Conservation (phyloP, 2,797 vertebrate species). For the Pyrocephalus nanus region DNA sequence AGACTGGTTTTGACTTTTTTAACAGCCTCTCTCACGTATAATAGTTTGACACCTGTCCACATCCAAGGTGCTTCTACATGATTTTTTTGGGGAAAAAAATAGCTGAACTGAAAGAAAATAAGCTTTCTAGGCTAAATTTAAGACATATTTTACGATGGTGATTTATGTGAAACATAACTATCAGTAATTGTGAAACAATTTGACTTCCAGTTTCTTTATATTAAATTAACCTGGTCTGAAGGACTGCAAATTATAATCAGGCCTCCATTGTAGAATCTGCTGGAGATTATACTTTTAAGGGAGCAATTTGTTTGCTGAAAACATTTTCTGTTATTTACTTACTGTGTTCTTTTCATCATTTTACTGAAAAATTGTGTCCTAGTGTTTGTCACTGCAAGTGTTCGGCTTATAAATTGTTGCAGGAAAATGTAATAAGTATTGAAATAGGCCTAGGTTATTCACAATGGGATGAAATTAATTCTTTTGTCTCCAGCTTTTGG, state of each 20-base stretch:
- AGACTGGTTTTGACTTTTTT: neutral
- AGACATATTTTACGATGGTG: neutral
- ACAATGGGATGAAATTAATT: constrained; percentile 48
- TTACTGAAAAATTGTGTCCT: constrained; percentile 33
- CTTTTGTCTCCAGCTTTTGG: neutral
- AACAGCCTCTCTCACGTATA: neutral
- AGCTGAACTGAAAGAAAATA: constrained; percentile 14
- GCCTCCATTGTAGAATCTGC: constrained; percentile 55
- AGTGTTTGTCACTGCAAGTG: constrained; percentile 16
- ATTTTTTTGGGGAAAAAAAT: neutral
- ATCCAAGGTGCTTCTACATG: neutral
- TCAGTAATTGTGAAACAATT: constrained; percentile 34
- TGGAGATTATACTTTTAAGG: constrained; percentile 54
- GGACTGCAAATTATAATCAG: constrained; percentile 62
- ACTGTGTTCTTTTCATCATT: neutral
- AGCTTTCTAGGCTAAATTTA: constrained; percentile 9
- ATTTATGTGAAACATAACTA: constrained; percentile 1
- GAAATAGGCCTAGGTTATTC: constrained; percentile 49
- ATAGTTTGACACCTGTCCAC: neutral
- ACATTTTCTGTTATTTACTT: constrained; percentile 46
- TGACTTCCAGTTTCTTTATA: constrained; percentile 30
- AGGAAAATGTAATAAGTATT: constrained; percentile 38
- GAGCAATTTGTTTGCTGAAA: constrained; percentile 51
- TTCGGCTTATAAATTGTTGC: constrained; percentile 39
- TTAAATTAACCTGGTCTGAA: constrained; percentile 63